Conservation (phyloP, 2,888 invertebrate genomes). For the Hypena proboscidalis region DNA sequence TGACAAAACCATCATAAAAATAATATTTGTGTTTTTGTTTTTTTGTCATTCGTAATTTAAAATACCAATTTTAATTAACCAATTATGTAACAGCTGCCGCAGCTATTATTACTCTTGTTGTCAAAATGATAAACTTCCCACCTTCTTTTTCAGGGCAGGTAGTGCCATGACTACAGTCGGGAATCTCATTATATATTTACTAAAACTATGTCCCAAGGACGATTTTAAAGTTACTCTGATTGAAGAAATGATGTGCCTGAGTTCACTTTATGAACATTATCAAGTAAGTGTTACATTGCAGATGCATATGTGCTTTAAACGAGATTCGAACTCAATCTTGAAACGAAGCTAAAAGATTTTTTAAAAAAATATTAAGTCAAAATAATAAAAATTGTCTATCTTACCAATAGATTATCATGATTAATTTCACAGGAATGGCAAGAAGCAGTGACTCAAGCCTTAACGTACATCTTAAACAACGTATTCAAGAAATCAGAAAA, state of each 20-base stretch:
- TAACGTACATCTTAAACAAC: slow-evolving; percentile 88
- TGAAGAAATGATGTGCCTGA: slow-evolving; percentile 72
- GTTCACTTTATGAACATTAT: slow-evolving; percentile 67
- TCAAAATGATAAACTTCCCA: too few species aligned
- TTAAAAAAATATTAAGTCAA: too few species aligned
- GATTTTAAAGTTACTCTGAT: slow-evolving; percentile 67
- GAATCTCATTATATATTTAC: slow-evolving; percentile 58
- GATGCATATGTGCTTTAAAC: too few species aligned
- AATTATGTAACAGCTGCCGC: too few species aligned
- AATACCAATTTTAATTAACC: too few species aligned
- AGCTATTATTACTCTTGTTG: too few species aligned
- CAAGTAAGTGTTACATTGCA: slow-evolving; percentile 72
- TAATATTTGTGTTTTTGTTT: too few species aligned
- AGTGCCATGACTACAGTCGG: slow-evolving; percentile 63
- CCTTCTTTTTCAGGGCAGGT: slow-evolving; percentile 61
- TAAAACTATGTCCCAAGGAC: slow-evolving; percentile 59
- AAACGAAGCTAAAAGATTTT: too few species aligned
- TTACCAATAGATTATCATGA: not conserved
- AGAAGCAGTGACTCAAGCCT: slow-evolving; percentile 88
- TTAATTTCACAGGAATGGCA: slow-evolving; percentile 89
- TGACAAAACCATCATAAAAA: too few species aligned
- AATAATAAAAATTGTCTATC: too few species aligned
- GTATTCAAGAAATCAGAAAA: slow-evolving; percentile 87
- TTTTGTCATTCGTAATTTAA: too few species aligned
- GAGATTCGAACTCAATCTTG: too few species aligned